Percentiles rank a stretch among this genome's conserved stretches.
These are phyloP conservation scores for Drosophila kohkoa DNA, from an alignment of 1,140 invertebrate species.

Conservation along the genomic window DNA sequence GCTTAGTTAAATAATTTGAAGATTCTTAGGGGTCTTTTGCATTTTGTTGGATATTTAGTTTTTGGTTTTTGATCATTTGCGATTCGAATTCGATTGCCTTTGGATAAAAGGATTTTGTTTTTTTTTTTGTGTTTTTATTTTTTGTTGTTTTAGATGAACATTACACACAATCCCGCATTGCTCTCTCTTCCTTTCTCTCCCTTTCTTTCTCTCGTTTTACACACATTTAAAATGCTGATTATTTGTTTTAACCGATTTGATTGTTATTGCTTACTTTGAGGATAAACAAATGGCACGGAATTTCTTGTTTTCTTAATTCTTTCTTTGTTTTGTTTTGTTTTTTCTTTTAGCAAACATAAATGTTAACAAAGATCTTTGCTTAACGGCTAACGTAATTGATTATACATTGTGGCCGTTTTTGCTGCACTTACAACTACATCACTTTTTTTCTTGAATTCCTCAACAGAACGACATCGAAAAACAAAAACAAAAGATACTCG, in stretches of 20 bases:
- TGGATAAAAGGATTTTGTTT: constrained; percentile 64
- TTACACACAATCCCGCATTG: constrained; percentile 69
- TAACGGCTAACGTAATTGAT: constrained; percentile 33
- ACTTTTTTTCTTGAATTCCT: constrained; percentile 73
- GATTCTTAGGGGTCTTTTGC: constrained; percentile 69
- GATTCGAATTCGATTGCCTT: constrained; percentile 83
- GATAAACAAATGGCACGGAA: constrained; percentile 83
- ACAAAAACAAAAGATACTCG: constrained; percentile 16
- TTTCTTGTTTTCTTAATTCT: constrained; percentile 58
- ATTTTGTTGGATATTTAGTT: constrained; percentile 50
- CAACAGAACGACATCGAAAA: constrained; percentile 53
- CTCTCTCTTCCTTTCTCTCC: constrained; percentile 19
- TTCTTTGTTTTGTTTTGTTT: constrained; percentile 25
- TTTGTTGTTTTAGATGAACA: constrained; percentile 52
- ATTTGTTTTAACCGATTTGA: constrained; percentile 73
- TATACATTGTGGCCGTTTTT: constrained; percentile 39
- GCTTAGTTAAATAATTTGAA: constrained; percentile 68
- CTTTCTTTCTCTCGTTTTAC: constrained; percentile 25
- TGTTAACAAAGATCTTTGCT: constrained; percentile 66
- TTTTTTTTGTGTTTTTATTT: too few relatives aligned
- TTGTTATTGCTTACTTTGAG: constrained; percentile 76
- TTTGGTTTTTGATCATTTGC: constrained; percentile 81
- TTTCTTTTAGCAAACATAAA: constrained; percentile 66
- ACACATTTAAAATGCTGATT: constrained; percentile 75
- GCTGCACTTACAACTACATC: constrained; percentile 83